Evolutionary conservation across 2,113 vertebrate genomes (phyloP), one percentile per base, ranked within the genome.

Genomic region (Jaculus jaculus): DNA sequence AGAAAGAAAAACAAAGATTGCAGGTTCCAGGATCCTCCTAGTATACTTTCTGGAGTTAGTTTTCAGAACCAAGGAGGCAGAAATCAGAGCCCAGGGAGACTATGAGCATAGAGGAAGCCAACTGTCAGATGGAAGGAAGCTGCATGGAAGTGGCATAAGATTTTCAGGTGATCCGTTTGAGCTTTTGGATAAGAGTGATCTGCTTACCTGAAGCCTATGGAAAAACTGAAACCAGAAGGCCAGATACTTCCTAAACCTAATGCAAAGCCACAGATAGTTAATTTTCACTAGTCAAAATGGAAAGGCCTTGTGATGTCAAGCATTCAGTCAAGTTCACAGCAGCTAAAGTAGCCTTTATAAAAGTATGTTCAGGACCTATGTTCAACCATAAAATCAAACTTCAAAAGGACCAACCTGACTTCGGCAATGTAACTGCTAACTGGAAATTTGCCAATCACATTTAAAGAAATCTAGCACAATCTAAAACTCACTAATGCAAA

Each of bases 381-480:
- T 65, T 78, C 80, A 89, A 88, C 18, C 26, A 51, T 34, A 82
- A 92, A 81, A 72, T 39, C 16, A 90, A 77, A 83, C 47, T 71
- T 71, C 15, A 39, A 30, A 90, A 83, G 65, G 32, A 42, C 58
- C 24, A 26, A 82, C 79, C 26, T 83, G 3, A 78, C 75, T 83
- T 26, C 21, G 51, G 37, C 65, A 85, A 81, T 12, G 0, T 93
- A 54, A 87, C 18, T 39, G 51, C 34, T 42, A 71, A n/a, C 6
- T 28, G 58, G 77, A 72, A 72, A 32, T 16, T 65, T 73, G 7
- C 61, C 42, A 92, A 24, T 42, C 65, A 60, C 51, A 73, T 39
- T 71, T 73, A 90, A 94, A 89, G 60, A 86, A 92, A 42, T 78
- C 3, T 32, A 94, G 13, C 63, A 86, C 71, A 94, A 82, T 63